Conservation (phyloP, 2,797 vertebrate species). For the Distichodus sexfasciatus region DNA sequence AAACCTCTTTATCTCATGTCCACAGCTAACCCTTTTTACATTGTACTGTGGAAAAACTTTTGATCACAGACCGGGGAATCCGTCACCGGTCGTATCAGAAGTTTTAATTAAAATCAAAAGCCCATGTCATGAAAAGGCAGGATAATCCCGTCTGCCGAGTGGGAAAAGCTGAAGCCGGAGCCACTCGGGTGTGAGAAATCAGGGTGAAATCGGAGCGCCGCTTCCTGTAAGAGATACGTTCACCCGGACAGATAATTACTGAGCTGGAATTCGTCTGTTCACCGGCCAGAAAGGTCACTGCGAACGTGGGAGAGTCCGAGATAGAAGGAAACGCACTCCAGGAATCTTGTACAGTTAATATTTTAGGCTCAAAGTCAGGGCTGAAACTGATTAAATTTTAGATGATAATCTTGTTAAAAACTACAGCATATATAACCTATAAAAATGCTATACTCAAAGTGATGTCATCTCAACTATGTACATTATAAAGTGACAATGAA, state of each 20-base stretch:
- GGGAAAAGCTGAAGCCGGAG: constrained; percentile 36
- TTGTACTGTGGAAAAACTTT: no score
- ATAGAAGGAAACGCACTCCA: not conserved
- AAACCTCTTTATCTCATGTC: no score
- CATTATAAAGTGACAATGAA: no score
- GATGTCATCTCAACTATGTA: no score
- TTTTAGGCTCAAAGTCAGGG: no score
- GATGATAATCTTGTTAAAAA: no score
- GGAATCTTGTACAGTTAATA: no score
- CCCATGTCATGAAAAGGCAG: not conserved
- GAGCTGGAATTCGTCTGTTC: constrained; percentile 68
- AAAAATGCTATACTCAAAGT: no score
- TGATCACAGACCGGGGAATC: not conserved
- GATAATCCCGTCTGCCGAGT: constrained; percentile 13
- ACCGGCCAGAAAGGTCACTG: constrained; percentile 50
- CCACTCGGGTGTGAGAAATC: constrained; percentile 53
- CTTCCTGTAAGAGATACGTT: constrained; percentile 56
- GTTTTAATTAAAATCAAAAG: not conserved
- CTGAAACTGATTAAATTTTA: no score
- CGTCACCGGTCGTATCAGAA: not conserved
- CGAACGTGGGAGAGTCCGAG: constrained; percentile 39
- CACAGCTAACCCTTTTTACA: no score
- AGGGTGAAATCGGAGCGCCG: constrained; percentile 36
- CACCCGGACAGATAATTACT: constrained; percentile 62
- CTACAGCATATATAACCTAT: no score